These are phyloP conservation scores for Syndactyla subalaris DNA, from an alignment of 2,797 vertebrate species.

Conservation along the genomic window DNA sequence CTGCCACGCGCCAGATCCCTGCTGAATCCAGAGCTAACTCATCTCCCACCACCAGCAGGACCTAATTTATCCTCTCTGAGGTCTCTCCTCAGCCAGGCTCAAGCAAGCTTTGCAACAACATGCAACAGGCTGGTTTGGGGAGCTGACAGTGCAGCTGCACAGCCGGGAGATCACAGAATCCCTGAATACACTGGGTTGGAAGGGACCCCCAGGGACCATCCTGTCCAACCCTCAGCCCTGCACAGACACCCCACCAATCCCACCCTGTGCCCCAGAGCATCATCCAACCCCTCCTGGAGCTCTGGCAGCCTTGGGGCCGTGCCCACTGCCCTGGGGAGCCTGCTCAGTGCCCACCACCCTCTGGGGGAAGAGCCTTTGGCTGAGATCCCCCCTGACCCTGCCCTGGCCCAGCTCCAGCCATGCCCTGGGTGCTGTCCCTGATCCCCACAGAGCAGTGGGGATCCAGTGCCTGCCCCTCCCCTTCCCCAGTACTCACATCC, in stretches of 20 bases:
- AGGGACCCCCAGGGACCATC: neutral
- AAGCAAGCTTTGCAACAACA: neutral
- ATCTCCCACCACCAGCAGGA: neutral
- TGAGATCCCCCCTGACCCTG: neutral
- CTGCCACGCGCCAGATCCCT: neutral
- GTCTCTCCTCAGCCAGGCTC: neutral
- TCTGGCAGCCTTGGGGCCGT: neutral
- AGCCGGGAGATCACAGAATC: neutral
- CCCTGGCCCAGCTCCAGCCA: neutral
- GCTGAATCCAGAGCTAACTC: neutral
- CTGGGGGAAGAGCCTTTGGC: neutral
- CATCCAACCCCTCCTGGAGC: neutral
- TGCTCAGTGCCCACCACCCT: neutral
- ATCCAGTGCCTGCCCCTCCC: neutral
- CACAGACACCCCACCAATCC: neutral
- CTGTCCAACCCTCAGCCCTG: neutral
- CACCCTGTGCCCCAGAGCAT: neutral
- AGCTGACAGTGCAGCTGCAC: fast-evolving
- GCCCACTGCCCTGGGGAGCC: neutral
- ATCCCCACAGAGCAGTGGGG: neutral
- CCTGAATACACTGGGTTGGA: neutral
- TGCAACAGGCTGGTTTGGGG: neutral
- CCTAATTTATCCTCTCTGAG: neutral
- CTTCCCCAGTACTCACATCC: constrained; percentile 83
- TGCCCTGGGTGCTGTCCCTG: neutral